These are phyloP conservation scores for Drosophila trapezifrons DNA, from an alignment of 1,140 invertebrate species.

Conservation along the genomic window DNA sequence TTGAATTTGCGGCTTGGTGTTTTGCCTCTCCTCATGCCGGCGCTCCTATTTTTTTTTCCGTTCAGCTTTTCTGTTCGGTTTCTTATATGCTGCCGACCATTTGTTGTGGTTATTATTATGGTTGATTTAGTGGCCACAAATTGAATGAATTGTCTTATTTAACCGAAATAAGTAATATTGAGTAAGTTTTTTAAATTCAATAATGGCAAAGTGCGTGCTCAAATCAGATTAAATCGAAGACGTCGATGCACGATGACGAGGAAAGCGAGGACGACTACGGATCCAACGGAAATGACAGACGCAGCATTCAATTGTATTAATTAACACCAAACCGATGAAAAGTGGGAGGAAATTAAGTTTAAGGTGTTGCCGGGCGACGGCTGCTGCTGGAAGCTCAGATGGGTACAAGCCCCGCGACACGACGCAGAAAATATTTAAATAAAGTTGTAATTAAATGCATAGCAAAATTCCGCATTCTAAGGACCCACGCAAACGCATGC, in stretches of 20 bases:
- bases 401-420: conserved; percentile 55
- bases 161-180: conserved; percentile 76
- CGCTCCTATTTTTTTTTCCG: conserved; percentile 3
- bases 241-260: conserved; percentile 3
- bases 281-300: conserved; percentile 67
- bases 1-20: conserved; percentile 79
- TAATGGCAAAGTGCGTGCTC: conserved; percentile 72
- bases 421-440: conserved; percentile 76
- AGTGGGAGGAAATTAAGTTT: conserved; percentile 36
- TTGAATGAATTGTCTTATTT: conserved; percentile 83
- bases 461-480: conserved; percentile 29
- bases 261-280: conserved; percentile 8
- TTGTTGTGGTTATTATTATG: conserved; percentile 82
- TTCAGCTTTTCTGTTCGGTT: conserved; percentile 41
- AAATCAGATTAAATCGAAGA: conserved; percentile 75
- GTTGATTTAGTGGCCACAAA: conserved; percentile 82
- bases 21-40: conserved; percentile 31
- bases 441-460: conserved; percentile 82
- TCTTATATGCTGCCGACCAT: conserved; percentile 48
- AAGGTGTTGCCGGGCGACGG: conserved; percentile 13
- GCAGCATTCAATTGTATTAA: conserved; percentile 76
- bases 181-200: conserved; percentile 72
- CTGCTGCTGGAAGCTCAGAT: conserved; percentile 1
- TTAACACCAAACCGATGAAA: conserved; percentile 68
- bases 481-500: neutral